Evolutionary conservation across 1,140 invertebrate genomes (phyloP), one percentile per base, ranked within the genome.

Genomic region (Lasioglossum albipes): DNA sequence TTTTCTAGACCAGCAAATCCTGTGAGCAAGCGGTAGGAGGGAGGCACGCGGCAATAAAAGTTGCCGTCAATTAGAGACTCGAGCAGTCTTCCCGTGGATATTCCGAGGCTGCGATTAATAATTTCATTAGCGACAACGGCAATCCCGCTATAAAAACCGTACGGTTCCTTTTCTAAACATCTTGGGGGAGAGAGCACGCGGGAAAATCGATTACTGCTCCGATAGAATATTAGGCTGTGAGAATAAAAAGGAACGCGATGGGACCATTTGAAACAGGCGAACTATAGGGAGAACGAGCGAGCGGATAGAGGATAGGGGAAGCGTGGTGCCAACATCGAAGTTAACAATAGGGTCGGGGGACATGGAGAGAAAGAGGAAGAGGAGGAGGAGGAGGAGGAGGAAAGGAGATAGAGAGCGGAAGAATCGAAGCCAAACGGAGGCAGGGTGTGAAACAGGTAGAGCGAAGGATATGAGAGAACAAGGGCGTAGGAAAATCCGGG

Each of bases 401-500:
- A 27, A 27, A 27, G 27, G 27, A 27, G 27, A 45, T 0, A 52
- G 22, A 49, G 31, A 45, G 20, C 27, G 27, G 57, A 42, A 61
- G 59, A 71, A 20, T 36, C 49, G 20, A 18, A 7, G 20, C 41
- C 7, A 16, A 20, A 54, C 61, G 54, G 16, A 31, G 75, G n/a
- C 52, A 72, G 66, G 42, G 41, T 59, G 68, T 36, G 67, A 66
- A 54, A 67, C 62, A n/a, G 45, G 49, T 10, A 22, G 16, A 31
- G 71, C 70, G 52, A 36, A 69, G 79, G 82, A 75, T 69, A 71
- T 59, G 22, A 52, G 36, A 0, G 57, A 22, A 12, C 66, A 52
- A 52, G 7, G 10, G 41, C 10, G 62, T 54, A 68, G 62, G 65
- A 82, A 79, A 79, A 79, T 66, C 77, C 70, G 57, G 73, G 7